Evolutionary conservation across 2,888 invertebrate genomes (phyloP).

Genomic region (Macropis europaea): DNA sequence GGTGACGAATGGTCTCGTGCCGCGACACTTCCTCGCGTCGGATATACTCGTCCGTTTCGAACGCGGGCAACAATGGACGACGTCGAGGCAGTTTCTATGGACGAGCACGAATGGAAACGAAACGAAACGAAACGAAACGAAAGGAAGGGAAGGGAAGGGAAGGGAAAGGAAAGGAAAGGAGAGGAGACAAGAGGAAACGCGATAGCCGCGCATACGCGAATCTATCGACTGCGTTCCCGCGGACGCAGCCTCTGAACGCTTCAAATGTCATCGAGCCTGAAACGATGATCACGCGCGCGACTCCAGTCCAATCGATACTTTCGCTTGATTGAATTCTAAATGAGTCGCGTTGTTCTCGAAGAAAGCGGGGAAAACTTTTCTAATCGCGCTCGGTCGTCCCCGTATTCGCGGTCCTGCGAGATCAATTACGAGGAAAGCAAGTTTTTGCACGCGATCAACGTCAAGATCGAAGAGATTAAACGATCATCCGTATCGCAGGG

Average conservation of each 20-base stretch:
- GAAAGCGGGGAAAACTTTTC: background rate
- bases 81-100: slow-evolving; percentile 31
- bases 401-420: no score
- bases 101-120: background rate
- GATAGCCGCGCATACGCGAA: background rate
- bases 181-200: background rate
- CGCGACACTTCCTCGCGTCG: background rate
- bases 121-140: background rate
- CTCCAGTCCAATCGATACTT: background rate
- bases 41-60: no score
- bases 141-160: no score
- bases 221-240: background rate
- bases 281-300: background rate
- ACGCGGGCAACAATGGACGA: no score
- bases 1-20: slow-evolving; percentile 12
- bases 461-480: no score
- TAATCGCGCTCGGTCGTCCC: no score
- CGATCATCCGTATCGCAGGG: no score
- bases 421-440: no score
- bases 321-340: background rate
- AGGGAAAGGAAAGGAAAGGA: no score
- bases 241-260: background rate
- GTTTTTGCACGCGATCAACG: no score
- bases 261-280: background rate
- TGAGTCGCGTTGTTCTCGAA: background rate